A percentile compares a stretch with the other conserved stretches of the same genome.
phyloP scores from a whole-genome alignment of 2,797 vertebrate genomes.

The Lithobates pipiens region DNA sequence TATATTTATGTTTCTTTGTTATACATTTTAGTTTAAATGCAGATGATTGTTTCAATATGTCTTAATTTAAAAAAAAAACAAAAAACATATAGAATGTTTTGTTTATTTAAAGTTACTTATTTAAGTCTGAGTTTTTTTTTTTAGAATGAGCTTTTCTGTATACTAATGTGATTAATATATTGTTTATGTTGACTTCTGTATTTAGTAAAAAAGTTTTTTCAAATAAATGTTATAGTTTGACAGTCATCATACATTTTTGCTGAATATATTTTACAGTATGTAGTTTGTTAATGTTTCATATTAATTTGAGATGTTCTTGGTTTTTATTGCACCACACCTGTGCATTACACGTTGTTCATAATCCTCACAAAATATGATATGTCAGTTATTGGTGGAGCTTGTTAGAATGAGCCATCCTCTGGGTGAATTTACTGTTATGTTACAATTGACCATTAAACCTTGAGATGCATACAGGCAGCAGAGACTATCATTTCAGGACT shows the following conservation, averaged over 20 bases:
- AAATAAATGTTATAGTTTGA: not conserved
- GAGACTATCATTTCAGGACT: no score
- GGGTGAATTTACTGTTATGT: no score
- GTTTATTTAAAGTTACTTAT: not conserved
- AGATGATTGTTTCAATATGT: not conserved
- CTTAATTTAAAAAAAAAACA: not conserved
- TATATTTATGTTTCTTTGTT: not conserved
- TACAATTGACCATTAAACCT: no score
- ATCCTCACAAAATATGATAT: not conserved
- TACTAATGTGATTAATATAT: not conserved
- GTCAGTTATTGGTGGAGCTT: no score
- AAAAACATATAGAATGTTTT: not conserved
- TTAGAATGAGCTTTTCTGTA: not conserved
- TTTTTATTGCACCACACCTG: no score
- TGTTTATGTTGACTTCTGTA: not conserved
- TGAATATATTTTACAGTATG: not conserved
- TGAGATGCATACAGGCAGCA: no score
- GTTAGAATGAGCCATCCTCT: no score
- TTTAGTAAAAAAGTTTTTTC: not conserved
- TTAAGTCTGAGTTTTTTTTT: not conserved
- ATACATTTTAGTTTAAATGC: not conserved
- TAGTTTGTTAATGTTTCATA: not conserved
- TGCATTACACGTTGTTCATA: not conserved
- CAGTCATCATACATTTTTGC: not conserved
- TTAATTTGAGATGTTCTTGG: not conserved